These are phyloP conservation scores for Camponotus vicinus DNA, from an alignment of 1,140 invertebrate genomes.

Conservation along the genomic window DNA sequence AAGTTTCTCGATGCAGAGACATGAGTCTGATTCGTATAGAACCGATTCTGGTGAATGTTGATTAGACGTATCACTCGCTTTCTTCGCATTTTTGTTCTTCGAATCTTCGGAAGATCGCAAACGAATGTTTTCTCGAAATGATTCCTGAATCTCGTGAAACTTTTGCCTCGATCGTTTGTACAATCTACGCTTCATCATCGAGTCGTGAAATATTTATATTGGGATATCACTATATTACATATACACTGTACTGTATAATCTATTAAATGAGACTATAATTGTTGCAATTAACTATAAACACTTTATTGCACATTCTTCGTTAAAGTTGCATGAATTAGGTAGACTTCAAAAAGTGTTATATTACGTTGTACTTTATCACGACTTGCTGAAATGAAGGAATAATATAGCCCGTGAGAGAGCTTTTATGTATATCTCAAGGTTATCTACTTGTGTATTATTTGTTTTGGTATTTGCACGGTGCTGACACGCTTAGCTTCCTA, in stretches of 20 bases:
- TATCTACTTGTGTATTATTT: conserved; percentile 16
- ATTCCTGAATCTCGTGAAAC: conserved; percentile 15
- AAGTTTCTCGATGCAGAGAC: conserved; percentile 55
- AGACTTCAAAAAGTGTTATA: background rate
- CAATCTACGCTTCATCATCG: conserved; percentile 20
- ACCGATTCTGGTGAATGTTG: conserved; percentile 72
- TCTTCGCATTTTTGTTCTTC: background rate
- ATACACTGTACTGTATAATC: no score
- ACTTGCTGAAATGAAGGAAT: background rate
- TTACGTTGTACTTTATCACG: background rate
- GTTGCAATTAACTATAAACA: background rate
- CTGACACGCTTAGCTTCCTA: background rate
- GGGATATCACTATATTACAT: background rate
- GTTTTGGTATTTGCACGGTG: background rate
- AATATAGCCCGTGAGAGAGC: no score
- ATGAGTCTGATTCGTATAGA: conserved; percentile 58
- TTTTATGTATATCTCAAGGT: background rate
- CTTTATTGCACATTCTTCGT: background rate
- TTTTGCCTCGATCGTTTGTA: conserved; percentile 32
- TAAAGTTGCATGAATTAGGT: background rate
- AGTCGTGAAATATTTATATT: background rate
- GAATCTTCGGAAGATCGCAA: background rate
- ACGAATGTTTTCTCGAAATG: background rate
- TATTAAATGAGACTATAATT: background rate
- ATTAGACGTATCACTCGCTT: background rate